These are phyloP conservation scores for Poeciliopsis turneri DNA, from an alignment of 2,797 vertebrate genomes.

Conservation along the genomic window DNA sequence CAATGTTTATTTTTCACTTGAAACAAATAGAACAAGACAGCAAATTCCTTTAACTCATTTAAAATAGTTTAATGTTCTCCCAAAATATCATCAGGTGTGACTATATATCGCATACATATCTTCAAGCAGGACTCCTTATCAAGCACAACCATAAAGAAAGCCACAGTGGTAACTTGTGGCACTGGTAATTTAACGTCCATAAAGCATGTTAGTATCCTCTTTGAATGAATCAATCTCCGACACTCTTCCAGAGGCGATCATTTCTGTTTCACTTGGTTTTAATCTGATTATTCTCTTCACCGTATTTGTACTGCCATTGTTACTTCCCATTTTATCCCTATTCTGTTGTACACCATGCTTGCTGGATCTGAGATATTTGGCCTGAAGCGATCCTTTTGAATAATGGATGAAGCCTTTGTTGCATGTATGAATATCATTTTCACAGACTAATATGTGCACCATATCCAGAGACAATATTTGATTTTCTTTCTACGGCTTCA, in stretches of 20 bases:
- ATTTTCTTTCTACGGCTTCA: constrained; percentile 70
- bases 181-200: constrained; percentile 61
- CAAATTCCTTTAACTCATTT: neutral
- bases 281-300: constrained; percentile 75
- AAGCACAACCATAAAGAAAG: constrained; percentile 36
- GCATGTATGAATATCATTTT: constrained; percentile 77
- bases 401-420: constrained; percentile 80
- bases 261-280: constrained; percentile 72
- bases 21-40: neutral
- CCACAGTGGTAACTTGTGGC: constrained; percentile 56
- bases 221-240: constrained; percentile 63
- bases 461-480: constrained; percentile 77
- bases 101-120: constrained; percentile 2
- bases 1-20: neutral
- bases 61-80: constrained; percentile 2
- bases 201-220: constrained; percentile 62
- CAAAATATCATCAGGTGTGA: neutral
- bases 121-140: constrained; percentile 7
- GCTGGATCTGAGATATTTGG: constrained; percentile 75
- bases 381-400: constrained; percentile 78
- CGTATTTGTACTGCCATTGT: constrained; percentile 75
- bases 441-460: constrained; percentile 70
- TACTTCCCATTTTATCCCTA: constrained; percentile 71
- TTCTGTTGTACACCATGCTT: constrained; percentile 70
- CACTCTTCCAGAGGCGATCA: constrained; percentile 63